phyloP scores from a whole-genome alignment of 2,888 invertebrate genomes.

The Tenthredo notha region DNA sequence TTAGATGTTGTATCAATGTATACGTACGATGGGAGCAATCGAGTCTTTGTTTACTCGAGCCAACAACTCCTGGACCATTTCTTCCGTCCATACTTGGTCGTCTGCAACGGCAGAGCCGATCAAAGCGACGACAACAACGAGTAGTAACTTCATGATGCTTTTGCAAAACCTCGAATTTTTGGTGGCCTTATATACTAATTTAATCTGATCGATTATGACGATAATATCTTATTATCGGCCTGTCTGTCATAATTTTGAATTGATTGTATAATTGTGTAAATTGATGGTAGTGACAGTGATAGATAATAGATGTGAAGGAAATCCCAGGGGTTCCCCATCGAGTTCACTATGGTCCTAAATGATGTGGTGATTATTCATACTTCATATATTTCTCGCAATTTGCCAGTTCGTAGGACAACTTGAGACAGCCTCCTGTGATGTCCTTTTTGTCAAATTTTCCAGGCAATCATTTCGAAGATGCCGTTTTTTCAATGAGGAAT shows the following conservation, averaged over 20 bases:
- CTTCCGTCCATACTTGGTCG: slow-evolving; percentile 12
- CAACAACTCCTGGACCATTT: slow-evolving; percentile 77
- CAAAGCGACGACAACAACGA: background rate
- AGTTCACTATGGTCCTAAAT: slow-evolving; percentile 81
- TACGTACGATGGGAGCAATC: background rate
- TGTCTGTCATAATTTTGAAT: background rate
- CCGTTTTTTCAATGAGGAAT: too few species aligned
- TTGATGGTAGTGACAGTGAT: background rate
- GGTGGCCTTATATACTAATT: slow-evolving; percentile 7
- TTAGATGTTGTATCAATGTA: background rate
- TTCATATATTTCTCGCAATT: too few species aligned
- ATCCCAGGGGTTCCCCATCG: slow-evolving; percentile 58
- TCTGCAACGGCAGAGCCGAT: slow-evolving; percentile 22
- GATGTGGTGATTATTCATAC: background rate
- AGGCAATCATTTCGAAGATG: too few species aligned
- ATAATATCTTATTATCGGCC: background rate
- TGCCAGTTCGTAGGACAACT: too few species aligned
- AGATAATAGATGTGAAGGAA: background rate
- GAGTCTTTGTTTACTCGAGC: background rate
- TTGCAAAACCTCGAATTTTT: background rate
- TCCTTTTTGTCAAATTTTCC: too few species aligned
- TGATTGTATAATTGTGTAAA: background rate
- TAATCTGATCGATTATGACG: slow-evolving; percentile 57
- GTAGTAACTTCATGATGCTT: slow-evolving; percentile 18
- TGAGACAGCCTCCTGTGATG: too few species aligned